Evolutionary conservation across 1,140 invertebrate genomes (phyloP), one percentile per base, ranked within the genome.

Genomic region (Hetaerina americana): DNA sequence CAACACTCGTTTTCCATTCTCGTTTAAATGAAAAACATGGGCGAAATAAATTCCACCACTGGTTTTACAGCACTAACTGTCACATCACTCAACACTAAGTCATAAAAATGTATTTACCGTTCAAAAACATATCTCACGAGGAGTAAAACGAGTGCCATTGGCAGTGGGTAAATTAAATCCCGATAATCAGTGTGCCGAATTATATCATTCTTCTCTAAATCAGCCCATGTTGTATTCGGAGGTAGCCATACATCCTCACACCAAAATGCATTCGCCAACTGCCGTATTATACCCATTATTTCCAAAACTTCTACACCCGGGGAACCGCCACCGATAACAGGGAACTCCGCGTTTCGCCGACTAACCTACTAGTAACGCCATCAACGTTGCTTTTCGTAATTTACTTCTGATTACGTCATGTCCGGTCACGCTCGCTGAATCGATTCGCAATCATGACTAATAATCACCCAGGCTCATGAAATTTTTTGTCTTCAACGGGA

Each of bases 171-270:
- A 73, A 90, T 83, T 68, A 97, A 83, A 82, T 97, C 92, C 77
- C 85, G 87, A 78, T 92, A 88, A 79, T 95, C 87, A 66, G 92
- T 87, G 82, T 93, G 94, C 72, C 88, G 85, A 73, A 94, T 87
- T 75, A 87, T 85, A 66, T 90, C 85, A 73, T 87, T 92, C 26
- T 93, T 90, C 76, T 87, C 84, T 66, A 95, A 88, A 78, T 95
- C 90, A n/a, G 85, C 84, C 94, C 94, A 96, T 76, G 91, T 92
- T 72, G 89, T 89, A 80, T 94, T 94, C 73, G 93, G 92, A 72
- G 94, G 94, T 77, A 95, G 85, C 94, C 94, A 96, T 77, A 96
- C 81, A 77, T 87, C 81, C 76, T 90, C 87, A 77, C 88, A 87
- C 93, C 93, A 95, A 83, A 96, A 94, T 75, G 82, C 83, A 77